Evolutionary conservation across 2,888 invertebrate species (phyloP).

Genomic region (Nysson spinosus): DNA sequence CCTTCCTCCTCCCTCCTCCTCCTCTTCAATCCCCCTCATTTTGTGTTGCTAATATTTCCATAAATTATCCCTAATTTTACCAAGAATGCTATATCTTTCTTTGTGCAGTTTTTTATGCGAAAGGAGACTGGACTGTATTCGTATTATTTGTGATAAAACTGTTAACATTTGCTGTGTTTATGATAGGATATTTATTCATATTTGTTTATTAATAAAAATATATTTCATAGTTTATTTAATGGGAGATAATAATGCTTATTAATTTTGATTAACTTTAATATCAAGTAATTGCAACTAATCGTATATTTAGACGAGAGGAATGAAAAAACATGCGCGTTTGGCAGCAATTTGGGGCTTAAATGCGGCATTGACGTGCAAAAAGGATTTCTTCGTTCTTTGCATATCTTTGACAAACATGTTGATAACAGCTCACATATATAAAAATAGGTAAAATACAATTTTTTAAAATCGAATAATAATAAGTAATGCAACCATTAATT

Average conservation of each 20-base stretch:
- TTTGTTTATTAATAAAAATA: too few species aligned
- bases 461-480: neutral
- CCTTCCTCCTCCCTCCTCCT: too few species aligned
- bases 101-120: too few species aligned
- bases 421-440: conserved; percentile 70
- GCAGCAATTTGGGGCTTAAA: conserved; percentile 81
- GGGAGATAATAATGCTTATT: neutral
- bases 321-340: conserved; percentile 78
- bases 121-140: too few species aligned
- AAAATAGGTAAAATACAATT: conserved; percentile 57
- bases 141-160: neutral
- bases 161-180: too few species aligned
- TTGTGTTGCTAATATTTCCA: too few species aligned
- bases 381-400: conserved; percentile 80
- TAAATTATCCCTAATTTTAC: too few species aligned
- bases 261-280: neutral
- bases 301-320: conserved; percentile 62
- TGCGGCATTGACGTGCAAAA: conserved; percentile 78
- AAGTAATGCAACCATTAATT: too few species aligned
- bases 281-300: neutral
- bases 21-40: too few species aligned
- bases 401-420: conserved; percentile 80
- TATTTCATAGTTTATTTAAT: too few species aligned
- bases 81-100: too few species aligned
- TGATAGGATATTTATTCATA: too few species aligned